Evolutionary conservation across 2,113 vertebrate genomes (phyloP).

Genomic region (Callocephalon fimbriatum): DNA sequence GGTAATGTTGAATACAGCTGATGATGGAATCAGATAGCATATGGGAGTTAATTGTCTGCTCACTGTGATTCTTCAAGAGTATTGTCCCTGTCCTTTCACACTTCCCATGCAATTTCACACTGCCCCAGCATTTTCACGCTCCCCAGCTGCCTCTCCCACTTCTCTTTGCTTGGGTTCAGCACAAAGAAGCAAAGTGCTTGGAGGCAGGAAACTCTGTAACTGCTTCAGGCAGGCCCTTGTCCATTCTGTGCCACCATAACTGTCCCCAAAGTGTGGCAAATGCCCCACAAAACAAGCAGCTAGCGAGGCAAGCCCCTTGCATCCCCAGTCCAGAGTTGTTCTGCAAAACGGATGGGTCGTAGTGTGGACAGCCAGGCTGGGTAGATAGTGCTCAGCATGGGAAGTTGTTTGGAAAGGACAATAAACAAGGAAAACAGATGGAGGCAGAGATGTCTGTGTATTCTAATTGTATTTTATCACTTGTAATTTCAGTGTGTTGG

Average conservation of each 20-base stretch:
- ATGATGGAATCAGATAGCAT: not conserved
- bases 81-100: not conserved
- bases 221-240: not conserved
- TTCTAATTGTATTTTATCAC: conserved; percentile 19
- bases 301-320: not conserved
- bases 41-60: not conserved
- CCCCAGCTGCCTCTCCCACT: not conserved
- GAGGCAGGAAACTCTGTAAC: not conserved
- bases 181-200: not conserved
- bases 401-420: not conserved
- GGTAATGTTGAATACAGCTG: rapidly evolving
- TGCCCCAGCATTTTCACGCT: not conserved
- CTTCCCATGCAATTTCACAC: not conserved
- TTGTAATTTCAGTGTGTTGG: not conserved
- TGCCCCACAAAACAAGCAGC: not conserved
- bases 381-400: not conserved
- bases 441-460: not conserved
- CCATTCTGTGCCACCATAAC: rapidly evolving
- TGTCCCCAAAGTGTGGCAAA: not conserved
- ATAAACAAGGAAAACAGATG: not conserved
- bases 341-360: not conserved
- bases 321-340: rapidly evolving
- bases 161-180: not conserved
- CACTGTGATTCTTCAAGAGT: not conserved
- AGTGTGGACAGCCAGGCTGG: not conserved